Evolutionary conservation across 2,888 invertebrate genomes (phyloP).

Genomic region (Malacosoma neustria): DNA sequence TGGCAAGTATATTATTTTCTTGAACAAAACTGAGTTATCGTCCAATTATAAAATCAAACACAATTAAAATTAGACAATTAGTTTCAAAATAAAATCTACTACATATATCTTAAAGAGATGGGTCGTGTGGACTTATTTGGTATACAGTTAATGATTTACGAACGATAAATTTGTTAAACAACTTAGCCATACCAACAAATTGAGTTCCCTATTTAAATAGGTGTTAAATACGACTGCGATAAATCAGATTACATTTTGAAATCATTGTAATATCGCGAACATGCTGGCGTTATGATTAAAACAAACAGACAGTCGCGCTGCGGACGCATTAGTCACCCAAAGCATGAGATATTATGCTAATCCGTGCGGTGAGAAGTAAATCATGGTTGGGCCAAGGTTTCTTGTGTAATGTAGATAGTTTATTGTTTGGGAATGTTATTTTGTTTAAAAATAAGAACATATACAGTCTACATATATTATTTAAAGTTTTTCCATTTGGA

Average conservation of each 20-base stretch:
- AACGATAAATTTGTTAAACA: no score
- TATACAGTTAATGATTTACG: no score
- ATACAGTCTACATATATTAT: no score
- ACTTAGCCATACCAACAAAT: no score
- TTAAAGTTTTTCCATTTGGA: no score
- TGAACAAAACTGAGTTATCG: no score
- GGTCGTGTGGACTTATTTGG: no score
- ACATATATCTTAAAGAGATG: no score
- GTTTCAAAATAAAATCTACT: no score
- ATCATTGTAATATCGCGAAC: not conserved
- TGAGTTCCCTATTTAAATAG: not conserved
- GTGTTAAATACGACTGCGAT: not conserved
- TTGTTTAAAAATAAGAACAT: not conserved
- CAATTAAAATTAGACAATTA: no score
- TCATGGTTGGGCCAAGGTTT: constrained; percentile 48
- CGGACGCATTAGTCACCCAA: constrained; percentile 46
- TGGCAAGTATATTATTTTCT: no score
- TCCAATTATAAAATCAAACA: no score
- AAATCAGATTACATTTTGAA: not conserved
- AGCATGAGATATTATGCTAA: constrained; percentile 40
- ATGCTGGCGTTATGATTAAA: constrained; percentile 11
- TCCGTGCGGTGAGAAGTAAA: constrained; percentile 40
- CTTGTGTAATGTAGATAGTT: not conserved
- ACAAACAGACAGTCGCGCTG: constrained; percentile 18
- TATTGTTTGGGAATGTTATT: constrained; percentile 1